Base-by-base conservation (phyloP, 2,113 vertebrate species). In the Lepus timidus region DNA sequence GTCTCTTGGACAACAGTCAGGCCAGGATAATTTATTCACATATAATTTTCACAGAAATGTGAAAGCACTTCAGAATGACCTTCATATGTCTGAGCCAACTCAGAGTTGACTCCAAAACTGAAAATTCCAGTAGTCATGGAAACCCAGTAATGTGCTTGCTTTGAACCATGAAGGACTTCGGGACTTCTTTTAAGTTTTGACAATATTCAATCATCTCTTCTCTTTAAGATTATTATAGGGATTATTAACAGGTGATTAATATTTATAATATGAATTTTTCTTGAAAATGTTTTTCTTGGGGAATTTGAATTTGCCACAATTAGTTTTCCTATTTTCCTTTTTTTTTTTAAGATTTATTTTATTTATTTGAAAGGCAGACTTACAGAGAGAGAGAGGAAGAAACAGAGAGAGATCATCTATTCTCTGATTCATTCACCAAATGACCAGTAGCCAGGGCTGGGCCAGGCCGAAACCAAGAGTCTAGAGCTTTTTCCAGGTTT, bases 21-120 rank as follows among this genome's bases (percentile, higher is more conserved):
- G 29, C 44, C 55, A 88, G 20, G 71, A n/a, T 78, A 81, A 90
- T 39, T 12, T 93, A 70, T 64, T 67, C 44, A 90, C 68, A 71
- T 11, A 33, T 25, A 64, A 93, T 9, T 75, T 33, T 39, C 91
- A 29, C 20, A 49, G 36, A 68, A 85, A 85, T 44, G 36, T 1
- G 4, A 85, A 58, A 55, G 3, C 29, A 92, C 64, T 85, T 81
- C 94, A 71, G 68, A 76, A 85, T 62, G 44, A 78, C 31, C 36
- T 76, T 88, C 16, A 73, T 49, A 20, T 58, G 12, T 68, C 39
- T 70, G 12, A 75, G 33, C 23, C n/a, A 75, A 90, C 58, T 80
- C 67, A 88, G 82, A 86, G n/a, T 25, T n/a, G n/a, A 76, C 22
- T 6, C 33, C 13, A 88, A 70, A 71, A 33, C 1, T 36, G 9